Percentiles rank a stretch among this genome's conserved stretches.
phyloP scores from a whole-genome alignment of 2,113 vertebrate species.

The Nesogale talazaci region DNA sequence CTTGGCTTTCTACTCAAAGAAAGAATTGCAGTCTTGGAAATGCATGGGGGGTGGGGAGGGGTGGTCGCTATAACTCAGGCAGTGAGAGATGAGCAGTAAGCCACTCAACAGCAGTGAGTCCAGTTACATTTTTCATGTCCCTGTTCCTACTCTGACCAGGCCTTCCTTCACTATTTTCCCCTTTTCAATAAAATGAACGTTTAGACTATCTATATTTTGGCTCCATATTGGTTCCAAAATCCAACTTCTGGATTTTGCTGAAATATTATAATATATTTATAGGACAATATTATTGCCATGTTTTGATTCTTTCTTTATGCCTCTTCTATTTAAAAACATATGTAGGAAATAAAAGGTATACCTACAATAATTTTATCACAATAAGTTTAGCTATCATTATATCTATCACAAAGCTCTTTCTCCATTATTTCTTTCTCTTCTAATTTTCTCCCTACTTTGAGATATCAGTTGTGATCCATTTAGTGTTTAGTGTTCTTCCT shows the following conservation, averaged over 20 bases:
- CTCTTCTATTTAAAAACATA: constrained; percentile 35
- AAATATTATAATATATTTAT: constrained; percentile 32
- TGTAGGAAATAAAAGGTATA: constrained; percentile 14
- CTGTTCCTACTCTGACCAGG: neutral
- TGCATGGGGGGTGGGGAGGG: too few relatives aligned
- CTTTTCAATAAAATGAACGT: neutral
- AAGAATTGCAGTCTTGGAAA: too few relatives aligned
- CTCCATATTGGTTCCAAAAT: neutral
- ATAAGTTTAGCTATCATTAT: constrained; percentile 14
- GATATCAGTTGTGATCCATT: constrained; percentile 46
- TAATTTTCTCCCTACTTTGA: constrained; percentile 37
- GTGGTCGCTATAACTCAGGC: too few relatives aligned
- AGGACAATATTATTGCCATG: neutral
- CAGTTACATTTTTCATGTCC: too few relatives aligned
- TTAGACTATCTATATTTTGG: neutral
- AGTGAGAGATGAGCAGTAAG: too few relatives aligned
- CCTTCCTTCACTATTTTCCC: neutral
- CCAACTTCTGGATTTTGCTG: constrained; percentile 22
- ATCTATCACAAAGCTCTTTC: constrained; percentile 7
- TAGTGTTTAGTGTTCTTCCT: constrained; percentile 34
- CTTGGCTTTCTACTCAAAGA: too few relatives aligned
- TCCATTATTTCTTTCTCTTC: neutral
- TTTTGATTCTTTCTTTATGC: neutral
- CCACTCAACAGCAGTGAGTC: too few relatives aligned
- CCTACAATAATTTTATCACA: neutral